A percentile compares a stretch with the other conserved stretches of the same genome.
phyloP scores from a whole-genome alignment of 2,797 vertebrate genomes.

The Bradypus variegatus region DNA sequence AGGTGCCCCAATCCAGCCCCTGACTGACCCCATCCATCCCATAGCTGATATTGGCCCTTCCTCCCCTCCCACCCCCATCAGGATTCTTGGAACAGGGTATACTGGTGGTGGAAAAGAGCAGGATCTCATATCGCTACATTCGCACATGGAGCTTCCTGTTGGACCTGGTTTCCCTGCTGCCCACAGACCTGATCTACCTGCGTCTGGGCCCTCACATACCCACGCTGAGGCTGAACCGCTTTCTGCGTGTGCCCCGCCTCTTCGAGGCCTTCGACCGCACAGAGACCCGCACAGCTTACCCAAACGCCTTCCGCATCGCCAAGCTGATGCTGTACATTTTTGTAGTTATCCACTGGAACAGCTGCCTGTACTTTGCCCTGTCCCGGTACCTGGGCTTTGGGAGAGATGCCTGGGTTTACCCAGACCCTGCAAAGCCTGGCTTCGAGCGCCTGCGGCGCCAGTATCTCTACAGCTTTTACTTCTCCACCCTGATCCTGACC shows the following conservation, averaged over 20 bases:
- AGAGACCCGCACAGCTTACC: slow-evolving; percentile 86
- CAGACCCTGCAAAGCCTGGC: slow-evolving; percentile 72
- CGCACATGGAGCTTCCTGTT: slow-evolving; percentile 76
- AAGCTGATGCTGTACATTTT: slow-evolving; percentile 90
- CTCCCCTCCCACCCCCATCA: slow-evolving; percentile 51
- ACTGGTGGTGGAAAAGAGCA: slow-evolving; percentile 76
- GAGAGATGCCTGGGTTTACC: slow-evolving; percentile 86
- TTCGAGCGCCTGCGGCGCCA: slow-evolving; percentile 78
- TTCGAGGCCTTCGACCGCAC: slow-evolving; percentile 84
- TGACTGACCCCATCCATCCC: not conserved
- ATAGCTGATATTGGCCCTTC: rapidly evolving
- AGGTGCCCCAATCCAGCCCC: not conserved
- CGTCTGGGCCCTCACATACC: slow-evolving; percentile 75
- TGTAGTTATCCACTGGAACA: slow-evolving; percentile 89
- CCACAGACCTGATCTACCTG: slow-evolving; percentile 85
- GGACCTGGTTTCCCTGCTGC: slow-evolving; percentile 82
- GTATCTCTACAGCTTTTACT: slow-evolving; percentile 93
- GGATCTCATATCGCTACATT: slow-evolving; percentile 75
- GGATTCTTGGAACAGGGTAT: slow-evolving; percentile 91
- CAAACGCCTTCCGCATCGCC: slow-evolving; percentile 86
- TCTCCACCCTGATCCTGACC: slow-evolving; percentile 88
- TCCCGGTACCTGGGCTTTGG: slow-evolving; percentile 84
- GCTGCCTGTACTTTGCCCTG: slow-evolving; percentile 90
- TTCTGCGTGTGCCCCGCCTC: slow-evolving; percentile 79
- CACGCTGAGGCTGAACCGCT: slow-evolving; percentile 82